Conservation (phyloP, 2,888 invertebrate species). For the Periphyllus acericola region DNA sequence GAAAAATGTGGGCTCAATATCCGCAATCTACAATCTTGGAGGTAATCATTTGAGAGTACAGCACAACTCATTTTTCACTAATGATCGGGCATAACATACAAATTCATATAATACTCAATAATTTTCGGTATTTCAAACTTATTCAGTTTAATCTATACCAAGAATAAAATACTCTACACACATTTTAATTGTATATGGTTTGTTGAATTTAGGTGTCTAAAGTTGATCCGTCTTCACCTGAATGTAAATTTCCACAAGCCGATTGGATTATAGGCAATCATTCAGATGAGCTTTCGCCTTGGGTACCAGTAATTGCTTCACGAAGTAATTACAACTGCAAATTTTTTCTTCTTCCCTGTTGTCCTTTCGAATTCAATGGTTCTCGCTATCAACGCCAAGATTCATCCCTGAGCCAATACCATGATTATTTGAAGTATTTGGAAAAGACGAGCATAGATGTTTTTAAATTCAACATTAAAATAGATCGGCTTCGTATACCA, state of each 20-base stretch:
- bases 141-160: no score
- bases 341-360: constrained; percentile 94
- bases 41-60: constrained; percentile 68
- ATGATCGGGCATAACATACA: no score
- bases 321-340: constrained; percentile 78
- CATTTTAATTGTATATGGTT: not conserved
- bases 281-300: constrained; percentile 98
- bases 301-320: constrained; percentile 94
- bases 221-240: constrained; percentile 75
- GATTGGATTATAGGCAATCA: constrained; percentile 99
- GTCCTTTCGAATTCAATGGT: constrained; percentile 90
- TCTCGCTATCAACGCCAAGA: constrained; percentile 81
- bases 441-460: constrained; percentile 73
- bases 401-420: constrained; percentile 80
- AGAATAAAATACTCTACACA: no score
- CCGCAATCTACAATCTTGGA: constrained; percentile 74
- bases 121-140: no score
- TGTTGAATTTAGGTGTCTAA: constrained; percentile 72
- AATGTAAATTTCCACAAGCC: constrained; percentile 75
- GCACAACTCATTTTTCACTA: not conserved
- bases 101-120: no score
- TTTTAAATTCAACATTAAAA: constrained; percentile 76
- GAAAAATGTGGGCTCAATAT: constrained; percentile 90
- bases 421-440: constrained; percentile 78
- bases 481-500: constrained; percentile 92